Conservation (phyloP, 2,797 vertebrate genomes). For the Cirrhinus molitorella region DNA sequence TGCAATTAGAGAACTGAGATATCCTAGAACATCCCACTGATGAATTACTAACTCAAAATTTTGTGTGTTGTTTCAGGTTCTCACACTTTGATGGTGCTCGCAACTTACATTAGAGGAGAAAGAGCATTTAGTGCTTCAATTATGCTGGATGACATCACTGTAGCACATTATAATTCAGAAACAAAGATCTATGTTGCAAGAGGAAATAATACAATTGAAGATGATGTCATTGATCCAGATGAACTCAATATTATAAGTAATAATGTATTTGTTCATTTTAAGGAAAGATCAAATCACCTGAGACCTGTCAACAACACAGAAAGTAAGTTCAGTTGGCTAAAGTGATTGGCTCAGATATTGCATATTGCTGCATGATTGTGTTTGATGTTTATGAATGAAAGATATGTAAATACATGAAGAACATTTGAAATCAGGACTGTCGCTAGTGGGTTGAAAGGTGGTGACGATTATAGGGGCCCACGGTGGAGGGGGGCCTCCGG, state of each 20-base stretch:
- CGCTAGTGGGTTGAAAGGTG: too few relatives aligned
- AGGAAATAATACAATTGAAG: background rate
- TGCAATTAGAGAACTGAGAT: too few relatives aligned
- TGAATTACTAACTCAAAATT: too few relatives aligned
- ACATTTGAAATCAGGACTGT: too few relatives aligned
- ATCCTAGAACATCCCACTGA: too few relatives aligned
- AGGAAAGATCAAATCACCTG: background rate
- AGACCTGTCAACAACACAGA: background rate
- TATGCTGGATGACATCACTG: constrained; percentile 1
- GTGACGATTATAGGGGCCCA: too few relatives aligned
- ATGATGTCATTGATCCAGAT: background rate
- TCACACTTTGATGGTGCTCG: too few relatives aligned
- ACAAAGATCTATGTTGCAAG: background rate
- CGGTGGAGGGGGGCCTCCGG: too few relatives aligned
- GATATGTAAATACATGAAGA: too few relatives aligned
- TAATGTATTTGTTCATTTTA: background rate
- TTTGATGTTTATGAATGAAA: too few relatives aligned
- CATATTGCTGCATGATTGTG: too few relatives aligned
- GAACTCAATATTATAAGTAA: background rate
- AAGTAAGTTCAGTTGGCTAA: background rate
- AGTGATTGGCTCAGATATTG: too few relatives aligned
- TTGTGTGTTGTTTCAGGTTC: background rate
- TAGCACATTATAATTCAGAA: background rate
- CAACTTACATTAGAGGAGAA: background rate
- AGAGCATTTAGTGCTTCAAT: background rate